Evolutionary conservation across 2,797 vertebrate species (phyloP).

Genomic region (Linurgus olivaceus): DNA sequence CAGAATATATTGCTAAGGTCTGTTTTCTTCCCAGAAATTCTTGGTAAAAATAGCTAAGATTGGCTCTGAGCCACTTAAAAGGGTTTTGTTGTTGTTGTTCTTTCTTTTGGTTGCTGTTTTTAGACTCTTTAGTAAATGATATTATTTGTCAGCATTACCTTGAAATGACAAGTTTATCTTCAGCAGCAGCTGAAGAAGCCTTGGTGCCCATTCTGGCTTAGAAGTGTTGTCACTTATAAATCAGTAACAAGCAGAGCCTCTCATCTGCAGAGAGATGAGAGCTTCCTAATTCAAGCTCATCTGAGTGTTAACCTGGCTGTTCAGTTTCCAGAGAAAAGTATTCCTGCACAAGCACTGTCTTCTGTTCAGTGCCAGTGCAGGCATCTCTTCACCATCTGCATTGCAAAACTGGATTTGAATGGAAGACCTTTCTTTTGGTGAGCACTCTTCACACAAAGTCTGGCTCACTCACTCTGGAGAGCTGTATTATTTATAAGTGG

Average conservation of each 20-base stretch:
- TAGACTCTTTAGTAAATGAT: background rate
- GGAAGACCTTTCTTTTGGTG: background rate
- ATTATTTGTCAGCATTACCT: slow-evolving; percentile 11
- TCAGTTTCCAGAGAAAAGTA: background rate
- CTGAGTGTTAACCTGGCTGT: background rate
- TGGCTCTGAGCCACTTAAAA: background rate
- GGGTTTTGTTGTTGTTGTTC: background rate
- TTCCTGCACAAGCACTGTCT: background rate
- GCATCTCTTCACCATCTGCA: background rate
- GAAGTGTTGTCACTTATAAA: background rate
- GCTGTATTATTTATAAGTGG: background rate
- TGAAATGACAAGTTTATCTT: background rate
- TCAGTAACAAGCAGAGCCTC: background rate
- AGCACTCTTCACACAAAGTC: background rate
- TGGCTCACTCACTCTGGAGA: background rate
- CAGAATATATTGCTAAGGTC: background rate
- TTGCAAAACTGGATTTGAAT: background rate
- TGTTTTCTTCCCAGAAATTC: slow-evolving; percentile 19
- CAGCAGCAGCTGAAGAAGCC: background rate
- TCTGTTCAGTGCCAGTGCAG: background rate
- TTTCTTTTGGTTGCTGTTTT: background rate
- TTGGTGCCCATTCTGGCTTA: rapidly evolving
- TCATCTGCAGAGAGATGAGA: background rate
- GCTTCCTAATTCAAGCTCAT: background rate
- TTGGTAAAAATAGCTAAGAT: slow-evolving; percentile 15